These are phyloP conservation scores for Eulimnadia texana DNA, from an alignment of 1,140 invertebrate genomes.

Conservation along the genomic window DNA sequence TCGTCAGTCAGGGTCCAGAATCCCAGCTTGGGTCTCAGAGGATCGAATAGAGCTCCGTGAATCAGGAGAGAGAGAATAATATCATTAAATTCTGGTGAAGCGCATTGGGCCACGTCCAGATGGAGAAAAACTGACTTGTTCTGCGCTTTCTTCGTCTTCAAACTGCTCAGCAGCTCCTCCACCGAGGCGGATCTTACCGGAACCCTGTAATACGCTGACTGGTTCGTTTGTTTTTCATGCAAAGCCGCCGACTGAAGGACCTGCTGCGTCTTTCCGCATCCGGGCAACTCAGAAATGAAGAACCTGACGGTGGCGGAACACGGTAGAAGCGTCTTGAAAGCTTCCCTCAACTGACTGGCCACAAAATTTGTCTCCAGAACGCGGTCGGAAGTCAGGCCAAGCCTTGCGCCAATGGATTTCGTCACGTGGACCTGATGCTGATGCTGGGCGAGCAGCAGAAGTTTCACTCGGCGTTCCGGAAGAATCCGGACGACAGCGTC, in stretches of 20 bases:
- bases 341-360: neutral
- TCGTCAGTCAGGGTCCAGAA: neutral
- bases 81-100: constrained; percentile 3
- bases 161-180: constrained; percentile 1
- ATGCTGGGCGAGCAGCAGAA: constrained; percentile 4
- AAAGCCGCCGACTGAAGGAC: neutral
- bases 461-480: neutral
- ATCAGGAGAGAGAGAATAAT: constrained; percentile 3
- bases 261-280: constrained; percentile 6
- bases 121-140: neutral
- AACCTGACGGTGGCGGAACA: neutral
- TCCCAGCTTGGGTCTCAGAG: neutral
- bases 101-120: constrained; percentile 2
- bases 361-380: neutral
- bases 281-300: neutral
- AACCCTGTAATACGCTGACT: neutral
- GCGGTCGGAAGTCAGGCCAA: neutral
- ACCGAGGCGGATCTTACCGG: neutral
- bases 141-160: neutral
- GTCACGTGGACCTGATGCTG: neutral
- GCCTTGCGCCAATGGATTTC: neutral
- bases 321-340: neutral
- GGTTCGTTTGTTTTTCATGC: neutral
- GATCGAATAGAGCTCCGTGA: constrained; percentile 10
- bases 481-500: neutral